phyloP scores from a whole-genome alignment of 2,113 vertebrate species.

The Rhinolophus ferrumequinum region DNA sequence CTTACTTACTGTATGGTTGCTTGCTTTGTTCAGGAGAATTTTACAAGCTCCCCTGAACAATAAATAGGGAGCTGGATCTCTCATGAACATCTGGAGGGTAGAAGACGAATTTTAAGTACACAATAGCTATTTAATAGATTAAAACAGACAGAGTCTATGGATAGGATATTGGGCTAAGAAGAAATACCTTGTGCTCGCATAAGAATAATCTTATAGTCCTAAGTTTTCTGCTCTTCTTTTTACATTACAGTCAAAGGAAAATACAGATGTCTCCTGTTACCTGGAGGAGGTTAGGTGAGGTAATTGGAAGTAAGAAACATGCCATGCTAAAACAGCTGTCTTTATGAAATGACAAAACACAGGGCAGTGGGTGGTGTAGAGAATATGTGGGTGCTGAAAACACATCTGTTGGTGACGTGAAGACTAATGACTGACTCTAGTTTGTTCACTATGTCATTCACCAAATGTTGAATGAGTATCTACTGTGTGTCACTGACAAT shows the following conservation, averaged over 20 bases:
- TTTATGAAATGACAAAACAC: background rate
- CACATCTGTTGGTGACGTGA: background rate
- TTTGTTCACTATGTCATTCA: background rate
- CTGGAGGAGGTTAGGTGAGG: background rate
- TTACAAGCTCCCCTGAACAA: background rate
- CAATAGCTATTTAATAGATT: background rate
- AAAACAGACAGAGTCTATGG: background rate
- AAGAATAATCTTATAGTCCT: background rate
- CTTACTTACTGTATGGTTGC: background rate
- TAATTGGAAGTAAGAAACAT: background rate
- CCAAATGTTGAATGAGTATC: background rate
- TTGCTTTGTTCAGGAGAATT: constrained; percentile 15
- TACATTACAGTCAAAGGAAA: background rate
- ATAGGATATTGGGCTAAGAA: background rate
- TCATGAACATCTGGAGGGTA: background rate
- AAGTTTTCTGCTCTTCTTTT: background rate
- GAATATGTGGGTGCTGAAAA: background rate
- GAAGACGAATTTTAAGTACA: background rate
- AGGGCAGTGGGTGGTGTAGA: background rate
- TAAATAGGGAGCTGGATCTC: background rate
- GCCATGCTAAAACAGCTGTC: background rate
- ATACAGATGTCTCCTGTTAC: background rate
- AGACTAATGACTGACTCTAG: background rate
- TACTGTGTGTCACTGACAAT: background rate
- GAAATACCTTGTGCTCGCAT: background rate